Percentiles rank a stretch among this genome's conserved stretches.
Conservation (phyloP, 1,140 invertebrate species). For the Anoplophora glabripennis region DNA sequence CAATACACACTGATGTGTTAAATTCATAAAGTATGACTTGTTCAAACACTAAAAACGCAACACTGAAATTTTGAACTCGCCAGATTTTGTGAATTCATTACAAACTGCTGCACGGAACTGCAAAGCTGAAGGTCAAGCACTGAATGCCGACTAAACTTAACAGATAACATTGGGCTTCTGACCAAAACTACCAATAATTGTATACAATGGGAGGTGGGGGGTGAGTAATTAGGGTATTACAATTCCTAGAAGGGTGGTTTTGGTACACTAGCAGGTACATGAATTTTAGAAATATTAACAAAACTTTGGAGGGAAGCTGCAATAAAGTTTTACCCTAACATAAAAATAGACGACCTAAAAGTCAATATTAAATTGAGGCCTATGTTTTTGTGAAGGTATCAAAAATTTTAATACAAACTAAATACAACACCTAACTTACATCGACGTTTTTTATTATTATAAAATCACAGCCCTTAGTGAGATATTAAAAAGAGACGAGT, state of each 20-base stretch:
- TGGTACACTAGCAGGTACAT: too few species aligned
- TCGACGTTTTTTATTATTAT: too few species aligned
- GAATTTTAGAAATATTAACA: too few species aligned
- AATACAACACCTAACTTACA: too few species aligned
- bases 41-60: neutral
- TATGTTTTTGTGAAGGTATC: neutral
- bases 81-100: neutral
- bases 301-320: too few species aligned
- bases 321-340: too few species aligned
- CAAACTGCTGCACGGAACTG: neutral
- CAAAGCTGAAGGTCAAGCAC: neutral
- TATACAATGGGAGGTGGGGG: neutral
- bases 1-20: constrained; percentile 5
- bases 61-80: too few species aligned
- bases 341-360: too few species aligned
- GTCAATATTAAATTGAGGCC: too few species aligned
- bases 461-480: too few species aligned
- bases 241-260: neutral
- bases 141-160: neutral
- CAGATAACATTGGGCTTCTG: too few species aligned
- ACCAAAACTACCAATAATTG: neutral
- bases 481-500: too few species aligned
- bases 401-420: neutral
- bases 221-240: neutral
- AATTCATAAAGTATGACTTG: neutral